These are phyloP conservation scores for Crenichthys baileyi DNA, from an alignment of 2,797 vertebrate species.

Conservation along the genomic window DNA sequence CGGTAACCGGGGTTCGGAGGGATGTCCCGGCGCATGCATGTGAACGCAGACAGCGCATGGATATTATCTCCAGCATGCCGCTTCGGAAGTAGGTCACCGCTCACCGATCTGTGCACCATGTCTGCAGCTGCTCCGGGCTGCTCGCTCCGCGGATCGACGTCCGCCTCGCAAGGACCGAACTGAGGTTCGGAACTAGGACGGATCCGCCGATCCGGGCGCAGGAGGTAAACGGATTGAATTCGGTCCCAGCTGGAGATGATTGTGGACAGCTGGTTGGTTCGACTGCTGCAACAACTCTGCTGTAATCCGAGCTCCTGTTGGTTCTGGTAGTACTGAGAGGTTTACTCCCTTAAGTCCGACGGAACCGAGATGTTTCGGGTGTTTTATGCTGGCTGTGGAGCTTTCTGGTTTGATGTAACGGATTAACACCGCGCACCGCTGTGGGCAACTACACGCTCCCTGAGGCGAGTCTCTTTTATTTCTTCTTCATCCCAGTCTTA, in stretches of 20 bases:
- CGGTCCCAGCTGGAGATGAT: slow-evolving; percentile 62
- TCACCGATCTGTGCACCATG: slow-evolving; percentile 76
- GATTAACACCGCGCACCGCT: slow-evolving; percentile 55
- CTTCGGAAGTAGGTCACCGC: slow-evolving; percentile 89
- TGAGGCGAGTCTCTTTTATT: slow-evolving; percentile 45
- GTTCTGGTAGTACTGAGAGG: slow-evolving; percentile 30
- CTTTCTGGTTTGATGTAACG: slow-evolving; percentile 32
- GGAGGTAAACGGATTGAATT: slow-evolving; percentile 54
- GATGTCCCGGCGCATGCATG: slow-evolving; percentile 78
- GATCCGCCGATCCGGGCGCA: slow-evolving; percentile 49
- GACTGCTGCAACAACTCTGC: slow-evolving; percentile 45
- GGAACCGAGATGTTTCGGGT: slow-evolving; percentile 37
- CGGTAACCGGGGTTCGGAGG: slow-evolving; percentile 42
- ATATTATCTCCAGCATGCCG: slow-evolving; percentile 83
- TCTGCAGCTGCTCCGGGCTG: slow-evolving; percentile 74
- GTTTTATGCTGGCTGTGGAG: slow-evolving; percentile 37
- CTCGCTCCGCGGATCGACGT: slow-evolving; percentile 65
- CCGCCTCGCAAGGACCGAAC: slow-evolving; percentile 46
- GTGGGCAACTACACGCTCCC: slow-evolving; percentile 62
- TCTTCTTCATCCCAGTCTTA: not conserved
- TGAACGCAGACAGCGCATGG: slow-evolving; percentile 82
- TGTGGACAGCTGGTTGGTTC: slow-evolving; percentile 33
- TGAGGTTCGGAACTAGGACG: slow-evolving; percentile 29
- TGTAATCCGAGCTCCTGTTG: slow-evolving; percentile 31
- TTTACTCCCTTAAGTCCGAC: slow-evolving; percentile 18